These are phyloP conservation scores for Drosophila mojavensis DNA, from an alignment of 1,140 invertebrate genomes.

Conservation along the genomic window DNA sequence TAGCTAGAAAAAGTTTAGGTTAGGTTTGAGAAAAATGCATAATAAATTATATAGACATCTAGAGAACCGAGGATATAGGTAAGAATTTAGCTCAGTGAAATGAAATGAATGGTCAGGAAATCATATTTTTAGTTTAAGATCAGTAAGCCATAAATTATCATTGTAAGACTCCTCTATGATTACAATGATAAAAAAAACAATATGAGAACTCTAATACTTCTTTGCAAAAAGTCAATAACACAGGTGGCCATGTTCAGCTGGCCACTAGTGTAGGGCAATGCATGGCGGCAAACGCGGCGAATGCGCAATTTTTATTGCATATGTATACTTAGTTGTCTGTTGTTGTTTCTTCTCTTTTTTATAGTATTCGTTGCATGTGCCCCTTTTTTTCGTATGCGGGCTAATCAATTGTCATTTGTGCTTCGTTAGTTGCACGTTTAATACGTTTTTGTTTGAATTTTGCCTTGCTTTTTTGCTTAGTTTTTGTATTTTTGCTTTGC, in stretches of 20 bases:
- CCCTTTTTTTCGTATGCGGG: slow-evolving; percentile 19
- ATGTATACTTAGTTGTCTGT: not conserved
- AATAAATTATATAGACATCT: too few species aligned
- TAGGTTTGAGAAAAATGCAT: too few species aligned
- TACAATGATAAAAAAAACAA: too few species aligned
- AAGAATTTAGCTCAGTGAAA: too few species aligned
- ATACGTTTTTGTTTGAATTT: slow-evolving; percentile 29
- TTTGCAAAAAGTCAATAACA: not conserved
- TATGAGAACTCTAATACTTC: slow-evolving; percentile 1
- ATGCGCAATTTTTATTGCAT: slow-evolving; percentile 54
- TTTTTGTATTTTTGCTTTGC: slow-evolving; percentile 38
- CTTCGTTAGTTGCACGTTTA: slow-evolving; percentile 69
- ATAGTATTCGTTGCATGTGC: slow-evolving; percentile 13
- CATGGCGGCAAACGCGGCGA: slow-evolving; percentile 40
- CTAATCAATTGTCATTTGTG: slow-evolving; percentile 70
- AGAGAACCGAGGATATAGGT: too few species aligned
- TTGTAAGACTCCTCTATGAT: too few species aligned
- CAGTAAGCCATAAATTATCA: too few species aligned
- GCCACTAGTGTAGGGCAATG: slow-evolving; percentile 40
- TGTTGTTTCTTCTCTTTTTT: not conserved
- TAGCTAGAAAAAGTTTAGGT: too few species aligned
- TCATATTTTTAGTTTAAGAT: too few species aligned
- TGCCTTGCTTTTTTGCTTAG: slow-evolving; percentile 19
- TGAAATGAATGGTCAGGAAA: too few species aligned
- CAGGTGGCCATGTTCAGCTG: slow-evolving; percentile 2